Percentiles rank a stretch among this genome's conserved stretches.
Conservation (phyloP, 2,888 invertebrate species). For the Eulithis testata region DNA sequence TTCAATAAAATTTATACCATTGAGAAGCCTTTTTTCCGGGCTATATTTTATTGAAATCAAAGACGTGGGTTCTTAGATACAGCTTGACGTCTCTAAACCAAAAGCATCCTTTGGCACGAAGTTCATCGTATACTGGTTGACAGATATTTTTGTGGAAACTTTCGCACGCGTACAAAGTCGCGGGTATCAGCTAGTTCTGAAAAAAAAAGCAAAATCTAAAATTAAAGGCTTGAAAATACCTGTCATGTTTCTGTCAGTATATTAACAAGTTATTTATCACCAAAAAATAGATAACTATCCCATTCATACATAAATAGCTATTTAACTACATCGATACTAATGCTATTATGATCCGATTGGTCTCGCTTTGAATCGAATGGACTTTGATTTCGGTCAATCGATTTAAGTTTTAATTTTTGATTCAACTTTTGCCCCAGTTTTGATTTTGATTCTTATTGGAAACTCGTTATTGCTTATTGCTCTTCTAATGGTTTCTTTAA, state of each 20-base stretch:
- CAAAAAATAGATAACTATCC: conserved; percentile 31
- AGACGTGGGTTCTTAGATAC: too few species aligned
- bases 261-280: conserved; percentile 30
- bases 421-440: conserved; percentile 41
- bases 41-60: too few species aligned
- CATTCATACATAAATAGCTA: conserved; percentile 39
- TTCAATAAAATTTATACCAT: too few species aligned
- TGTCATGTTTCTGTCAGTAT: conserved; percentile 23
- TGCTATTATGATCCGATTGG: conserved; percentile 61
- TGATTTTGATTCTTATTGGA: conserved; percentile 35
- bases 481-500: not conserved
- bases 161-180: too few species aligned
- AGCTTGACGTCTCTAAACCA: too few species aligned
- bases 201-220: too few species aligned
- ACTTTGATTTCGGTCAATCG: conserved; percentile 63
- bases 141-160: too few species aligned
- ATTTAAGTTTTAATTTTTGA: conserved; percentile 50
- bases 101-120: too few species aligned
- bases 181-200: too few species aligned
- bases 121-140: too few species aligned
- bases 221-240: too few species aligned
- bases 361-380: conserved; percentile 62
- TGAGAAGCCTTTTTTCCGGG: too few species aligned
- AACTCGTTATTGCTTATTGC: not conserved
- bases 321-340: conserved; percentile 48